A percentile compares a stretch with the other conserved stretches of the same genome.
These are phyloP conservation scores for Netelia fuscicornis DNA, from an alignment of 2,888 invertebrate genomes.

Conservation along the genomic window DNA sequence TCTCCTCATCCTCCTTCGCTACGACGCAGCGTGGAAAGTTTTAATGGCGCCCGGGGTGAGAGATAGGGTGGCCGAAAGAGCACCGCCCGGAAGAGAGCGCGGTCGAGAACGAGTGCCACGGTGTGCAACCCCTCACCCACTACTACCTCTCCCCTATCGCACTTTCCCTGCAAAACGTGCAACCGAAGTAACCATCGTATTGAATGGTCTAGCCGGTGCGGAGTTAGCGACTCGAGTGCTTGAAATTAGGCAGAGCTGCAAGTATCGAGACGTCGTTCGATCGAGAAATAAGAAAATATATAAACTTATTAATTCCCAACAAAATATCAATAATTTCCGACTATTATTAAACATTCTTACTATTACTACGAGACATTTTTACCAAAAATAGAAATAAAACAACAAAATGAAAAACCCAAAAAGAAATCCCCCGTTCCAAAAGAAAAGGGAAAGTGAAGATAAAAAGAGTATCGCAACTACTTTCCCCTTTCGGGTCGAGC, in stretches of 20 bases:
- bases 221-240: constrained; percentile 27
- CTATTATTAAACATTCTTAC: no score
- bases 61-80: constrained; percentile 41
- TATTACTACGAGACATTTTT: no score
- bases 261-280: no score
- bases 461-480: background rate
- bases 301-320: no score
- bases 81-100: constrained; percentile 16
- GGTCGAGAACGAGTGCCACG: background rate
- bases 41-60: constrained; percentile 69
- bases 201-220: constrained; percentile 39
- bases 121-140: constrained; percentile 18
- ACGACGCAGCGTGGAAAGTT: constrained; percentile 62
- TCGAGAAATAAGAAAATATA: no score
- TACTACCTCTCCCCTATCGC: background rate
- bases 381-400: no score
- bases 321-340: no score
- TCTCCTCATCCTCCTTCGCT: background rate
- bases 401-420: no score
- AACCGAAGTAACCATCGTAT: constrained; percentile 35
- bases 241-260: background rate
- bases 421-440: no score
- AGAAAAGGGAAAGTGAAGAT: background rate
- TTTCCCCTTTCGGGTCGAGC: background rate
- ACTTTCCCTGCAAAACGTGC: background rate